Evolutionary conservation across 2,888 invertebrate genomes (phyloP).

Genomic region (Oegoconia quadripuncta): DNA sequence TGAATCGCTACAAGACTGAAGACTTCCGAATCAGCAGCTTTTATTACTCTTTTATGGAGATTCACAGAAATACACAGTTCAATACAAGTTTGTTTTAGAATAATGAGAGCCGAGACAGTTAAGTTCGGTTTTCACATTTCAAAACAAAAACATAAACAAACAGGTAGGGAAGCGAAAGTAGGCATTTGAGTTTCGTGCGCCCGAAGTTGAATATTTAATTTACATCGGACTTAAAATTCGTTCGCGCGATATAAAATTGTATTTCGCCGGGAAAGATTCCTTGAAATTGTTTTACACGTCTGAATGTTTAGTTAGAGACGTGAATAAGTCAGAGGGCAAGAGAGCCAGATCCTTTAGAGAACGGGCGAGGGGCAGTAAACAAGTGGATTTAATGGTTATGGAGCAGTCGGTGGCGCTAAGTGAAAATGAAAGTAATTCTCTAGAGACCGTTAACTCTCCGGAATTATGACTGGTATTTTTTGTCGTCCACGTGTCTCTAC

Average conservation of each 20-base stretch:
- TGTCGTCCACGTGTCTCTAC: constrained; percentile 37
- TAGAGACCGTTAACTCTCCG: constrained; percentile 49
- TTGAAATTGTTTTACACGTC: too few relatives aligned
- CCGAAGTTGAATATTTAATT: constrained; percentile 49
- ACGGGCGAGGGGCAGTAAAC: constrained; percentile 51
- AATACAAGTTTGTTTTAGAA: too few relatives aligned
- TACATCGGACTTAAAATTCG: constrained; percentile 29
- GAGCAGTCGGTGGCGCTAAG: constrained; percentile 59
- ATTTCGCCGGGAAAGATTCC: constrained; percentile 36
- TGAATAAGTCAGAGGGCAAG: constrained; percentile 56
- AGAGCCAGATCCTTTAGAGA: constrained; percentile 30
- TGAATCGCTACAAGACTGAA: too few relatives aligned
- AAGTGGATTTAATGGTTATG: constrained; percentile 64
- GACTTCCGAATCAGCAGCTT: too few relatives aligned
- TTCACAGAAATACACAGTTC: too few relatives aligned
- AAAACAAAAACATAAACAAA: constrained; percentile 27
- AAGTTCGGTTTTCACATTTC: constrained; percentile 24
- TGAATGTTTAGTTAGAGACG: constrained; percentile 52
- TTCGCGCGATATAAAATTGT: constrained; percentile 39
- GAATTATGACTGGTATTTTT: constrained; percentile 54
- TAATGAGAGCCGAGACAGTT: constrained; percentile 3
- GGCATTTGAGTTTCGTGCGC: constrained; percentile 30
- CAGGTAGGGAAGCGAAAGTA: constrained; percentile 30
- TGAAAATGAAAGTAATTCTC: constrained; percentile 69
- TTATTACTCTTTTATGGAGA: too few relatives aligned